Conservation (phyloP, 2,113 vertebrate genomes). For the Sinocyclocheilus anophthalmus region DNA sequence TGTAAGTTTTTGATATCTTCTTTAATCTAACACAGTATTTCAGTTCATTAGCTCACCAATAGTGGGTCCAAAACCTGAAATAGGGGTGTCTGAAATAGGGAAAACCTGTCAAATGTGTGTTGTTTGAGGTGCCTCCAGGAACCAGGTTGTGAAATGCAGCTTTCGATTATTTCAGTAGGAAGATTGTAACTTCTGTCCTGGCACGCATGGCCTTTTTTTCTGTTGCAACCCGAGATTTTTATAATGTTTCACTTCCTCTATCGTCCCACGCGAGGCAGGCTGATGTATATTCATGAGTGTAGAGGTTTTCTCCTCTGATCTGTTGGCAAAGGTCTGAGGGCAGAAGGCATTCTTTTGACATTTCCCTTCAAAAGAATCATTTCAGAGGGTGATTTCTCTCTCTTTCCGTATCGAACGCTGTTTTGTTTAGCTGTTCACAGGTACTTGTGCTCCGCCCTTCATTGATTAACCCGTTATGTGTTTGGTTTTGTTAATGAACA, state of each 20-base stretch:
- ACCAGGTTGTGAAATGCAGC: not conserved
- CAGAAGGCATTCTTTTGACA: not conserved
- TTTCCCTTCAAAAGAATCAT: not conserved
- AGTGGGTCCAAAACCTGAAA: too few relatives aligned
- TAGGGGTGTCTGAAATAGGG: too few relatives aligned
- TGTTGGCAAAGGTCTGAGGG: conserved; percentile 25
- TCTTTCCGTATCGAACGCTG: too few relatives aligned
- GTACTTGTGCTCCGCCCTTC: not conserved
- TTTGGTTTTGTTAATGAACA: conserved; percentile 34
- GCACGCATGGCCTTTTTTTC: not conserved
- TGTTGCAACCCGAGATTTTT: conserved; percentile 7
- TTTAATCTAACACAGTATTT: too few relatives aligned
- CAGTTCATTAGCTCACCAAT: too few relatives aligned
- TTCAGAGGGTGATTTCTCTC: not conserved
- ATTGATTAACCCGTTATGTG: conserved; percentile 49
- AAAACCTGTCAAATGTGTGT: too few relatives aligned
- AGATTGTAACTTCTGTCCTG: not conserved
- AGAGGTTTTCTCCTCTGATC: conserved; percentile 40
- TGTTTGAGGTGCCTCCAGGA: too few relatives aligned
- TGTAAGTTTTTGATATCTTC: too few relatives aligned
- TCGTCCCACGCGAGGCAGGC: not conserved
- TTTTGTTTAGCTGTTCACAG: not conserved
- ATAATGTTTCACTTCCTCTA: conserved; percentile 24
- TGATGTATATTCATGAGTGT: conserved; percentile 41
- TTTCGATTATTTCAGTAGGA: not conserved